Conservation (phyloP, 2,113 vertebrate species). For the Prietella phreatophila region DNA sequence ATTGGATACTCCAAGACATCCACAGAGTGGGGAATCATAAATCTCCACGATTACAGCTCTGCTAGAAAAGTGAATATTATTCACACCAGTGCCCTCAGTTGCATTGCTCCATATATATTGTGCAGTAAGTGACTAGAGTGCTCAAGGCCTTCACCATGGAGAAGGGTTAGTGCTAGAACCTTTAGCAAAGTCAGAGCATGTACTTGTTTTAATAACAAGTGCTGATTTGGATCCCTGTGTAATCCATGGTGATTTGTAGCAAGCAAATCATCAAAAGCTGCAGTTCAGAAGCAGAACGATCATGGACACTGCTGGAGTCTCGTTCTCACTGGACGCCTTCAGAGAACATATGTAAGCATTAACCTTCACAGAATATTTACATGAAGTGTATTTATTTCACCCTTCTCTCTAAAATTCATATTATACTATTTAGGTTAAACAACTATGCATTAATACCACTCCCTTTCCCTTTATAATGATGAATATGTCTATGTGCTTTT, state of each 20-base stretch:
- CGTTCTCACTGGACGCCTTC: background rate
- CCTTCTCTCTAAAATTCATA: constrained; percentile 66
- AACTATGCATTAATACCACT: constrained; percentile 61
- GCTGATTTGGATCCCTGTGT: background rate
- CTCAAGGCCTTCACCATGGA: constrained; percentile 32
- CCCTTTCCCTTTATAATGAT: constrained; percentile 70
- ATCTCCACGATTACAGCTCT: constrained; percentile 67
- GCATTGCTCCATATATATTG: constrained; percentile 62
- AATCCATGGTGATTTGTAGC: background rate
- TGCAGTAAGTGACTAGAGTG: constrained; percentile 47
- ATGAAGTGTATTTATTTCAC: constrained; percentile 66
- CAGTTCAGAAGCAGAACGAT: background rate
- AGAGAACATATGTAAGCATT: constrained; percentile 34
- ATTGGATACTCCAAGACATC: constrained; percentile 69
- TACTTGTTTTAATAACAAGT: background rate
- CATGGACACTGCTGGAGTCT: constrained; percentile 25
- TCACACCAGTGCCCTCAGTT: constrained; percentile 60
- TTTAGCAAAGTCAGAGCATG: background rate
- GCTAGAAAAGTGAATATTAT: constrained; percentile 60
- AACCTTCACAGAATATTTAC: constrained; percentile 62
- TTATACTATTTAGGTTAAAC: constrained; percentile 60
- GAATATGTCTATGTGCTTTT: constrained; percentile 71
- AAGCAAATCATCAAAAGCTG: background rate
- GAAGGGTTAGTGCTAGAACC: background rate
- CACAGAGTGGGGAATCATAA: constrained; percentile 65